Conservation (phyloP, 2,113 vertebrate species). For the Thomomys bottae region DNA sequence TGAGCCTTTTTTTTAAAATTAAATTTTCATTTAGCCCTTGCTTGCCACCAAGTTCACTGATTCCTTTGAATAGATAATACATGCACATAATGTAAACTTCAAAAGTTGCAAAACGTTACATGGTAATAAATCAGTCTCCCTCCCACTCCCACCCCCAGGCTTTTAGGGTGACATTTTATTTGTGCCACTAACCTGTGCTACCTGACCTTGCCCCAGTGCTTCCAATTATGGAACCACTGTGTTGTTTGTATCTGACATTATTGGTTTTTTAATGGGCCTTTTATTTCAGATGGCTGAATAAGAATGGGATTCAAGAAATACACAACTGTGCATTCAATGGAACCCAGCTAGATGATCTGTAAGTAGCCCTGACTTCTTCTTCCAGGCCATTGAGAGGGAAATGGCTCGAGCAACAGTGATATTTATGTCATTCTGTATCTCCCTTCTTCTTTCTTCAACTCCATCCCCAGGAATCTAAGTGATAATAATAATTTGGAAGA, state of each 20-base stretch:
- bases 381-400: slow-evolving; percentile 67
- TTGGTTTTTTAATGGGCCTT: slow-evolving; percentile 74
- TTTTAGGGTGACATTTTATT: slow-evolving; percentile 42
- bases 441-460: slow-evolving; percentile 36
- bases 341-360: slow-evolving; percentile 94
- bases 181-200: slow-evolving; percentile 50
- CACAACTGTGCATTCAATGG: slow-evolving; percentile 94
- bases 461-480: slow-evolving; percentile 89
- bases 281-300: slow-evolving; percentile 92
- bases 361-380: slow-evolving; percentile 79
- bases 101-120: slow-evolving; percentile 37
- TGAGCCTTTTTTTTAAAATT: slow-evolving; percentile 36
- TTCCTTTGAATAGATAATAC: slow-evolving; percentile 37
- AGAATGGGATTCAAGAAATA: slow-evolving; percentile 95
- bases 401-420: slow-evolving; percentile 55
- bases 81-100: slow-evolving; percentile 16
- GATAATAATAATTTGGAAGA: slow-evolving; percentile 92
- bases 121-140: slow-evolving; percentile 27
- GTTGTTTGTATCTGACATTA: slow-evolving; percentile 70
- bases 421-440: slow-evolving; percentile 55
- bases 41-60: not conserved
- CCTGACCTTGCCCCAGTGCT: slow-evolving; percentile 63
- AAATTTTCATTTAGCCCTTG: slow-evolving; percentile 38
- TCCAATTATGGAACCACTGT: slow-evolving; percentile 61
- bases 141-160: not conserved